Evolutionary conservation across 2,797 vertebrate genomes (phyloP).

Genomic region (Limnodromus scolopaceus): DNA sequence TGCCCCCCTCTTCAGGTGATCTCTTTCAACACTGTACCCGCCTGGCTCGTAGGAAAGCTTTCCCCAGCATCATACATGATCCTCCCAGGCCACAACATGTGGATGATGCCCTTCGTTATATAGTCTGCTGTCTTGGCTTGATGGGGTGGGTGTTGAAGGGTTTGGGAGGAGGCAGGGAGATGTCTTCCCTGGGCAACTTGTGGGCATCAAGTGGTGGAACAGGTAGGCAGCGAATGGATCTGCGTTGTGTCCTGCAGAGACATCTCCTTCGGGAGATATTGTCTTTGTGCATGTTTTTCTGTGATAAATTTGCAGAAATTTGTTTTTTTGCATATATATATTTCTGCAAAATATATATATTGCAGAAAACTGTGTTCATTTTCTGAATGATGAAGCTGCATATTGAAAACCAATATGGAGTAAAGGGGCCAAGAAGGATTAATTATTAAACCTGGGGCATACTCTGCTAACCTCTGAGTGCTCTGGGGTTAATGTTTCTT

Average conservation of each 20-base stretch:
- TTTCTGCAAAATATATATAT: too few species aligned
- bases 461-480: background rate
- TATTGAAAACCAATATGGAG: background rate
- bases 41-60: background rate
- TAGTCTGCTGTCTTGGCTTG: background rate
- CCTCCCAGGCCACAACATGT: background rate
- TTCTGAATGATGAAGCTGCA: background rate
- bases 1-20: background rate
- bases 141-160: background rate
- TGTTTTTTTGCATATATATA: too few species aligned
- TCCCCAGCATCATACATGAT: background rate
- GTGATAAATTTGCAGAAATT: background rate
- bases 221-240: background rate
- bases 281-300: background rate
- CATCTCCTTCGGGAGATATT: background rate
- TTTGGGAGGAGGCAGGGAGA: background rate
- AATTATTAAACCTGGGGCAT: background rate
- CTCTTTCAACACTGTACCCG: background rate
- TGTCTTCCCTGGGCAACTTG: background rate
- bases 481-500: background rate
- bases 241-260: background rate
- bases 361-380: background rate
- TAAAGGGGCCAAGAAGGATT: background rate
- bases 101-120: background rate
- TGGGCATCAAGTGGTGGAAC: background rate